Base-by-base conservation (phyloP, 2,888 invertebrate genomes). In the Pachliopta kotzebuea region DNA sequence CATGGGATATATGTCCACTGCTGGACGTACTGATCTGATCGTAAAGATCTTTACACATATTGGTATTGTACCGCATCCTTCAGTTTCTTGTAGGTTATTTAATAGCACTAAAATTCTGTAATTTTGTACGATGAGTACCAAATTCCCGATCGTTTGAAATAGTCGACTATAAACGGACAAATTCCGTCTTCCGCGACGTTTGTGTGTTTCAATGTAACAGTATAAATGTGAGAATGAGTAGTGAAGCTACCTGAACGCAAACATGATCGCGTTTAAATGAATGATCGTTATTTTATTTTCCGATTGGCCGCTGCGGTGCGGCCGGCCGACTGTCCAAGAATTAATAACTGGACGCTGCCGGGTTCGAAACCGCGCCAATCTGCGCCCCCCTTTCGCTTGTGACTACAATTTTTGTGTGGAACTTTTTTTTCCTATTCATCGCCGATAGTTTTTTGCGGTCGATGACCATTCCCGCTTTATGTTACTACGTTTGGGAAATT, bases 241-340 rank as follows among this genome's bases (percentile, higher is more conserved):
- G 50, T 59, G 50, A 52, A 59, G 85, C 86, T 85, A 85, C 85
- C 71, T 14, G 57, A 68, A 65, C 55, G 75, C 79, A 80, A 83
- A 83, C 76, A 84, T 84, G 78, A 83, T 82, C 73, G 78, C 72
- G 67, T 74, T 74, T 77, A 89, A 89, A 89, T 89, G 86, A 90
- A 86, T 90, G 79, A 88, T 89, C 83, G 88, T 86, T 84, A 86
- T 90, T 91, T 91, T 87, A 90, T 90, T 90, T 89, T 89, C 85
- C 89, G 83, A 89, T 90, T 86, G 86, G 80, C 70, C 79, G 66
- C 71, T 86, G 89, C 84, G 89, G 88, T 87, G 73, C 76, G 74
- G 73, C 76, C 76, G 77, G 69, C 74, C 73, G 84, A 71, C 78
- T 81, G 84, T 80, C 87, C 89, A 89, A 88, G 90, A 87, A 88